Evolutionary conservation across 2,113 vertebrate species (phyloP), one percentile per base, ranked within the genome.

Genomic region (Gasterosteus nipponicus): DNA sequence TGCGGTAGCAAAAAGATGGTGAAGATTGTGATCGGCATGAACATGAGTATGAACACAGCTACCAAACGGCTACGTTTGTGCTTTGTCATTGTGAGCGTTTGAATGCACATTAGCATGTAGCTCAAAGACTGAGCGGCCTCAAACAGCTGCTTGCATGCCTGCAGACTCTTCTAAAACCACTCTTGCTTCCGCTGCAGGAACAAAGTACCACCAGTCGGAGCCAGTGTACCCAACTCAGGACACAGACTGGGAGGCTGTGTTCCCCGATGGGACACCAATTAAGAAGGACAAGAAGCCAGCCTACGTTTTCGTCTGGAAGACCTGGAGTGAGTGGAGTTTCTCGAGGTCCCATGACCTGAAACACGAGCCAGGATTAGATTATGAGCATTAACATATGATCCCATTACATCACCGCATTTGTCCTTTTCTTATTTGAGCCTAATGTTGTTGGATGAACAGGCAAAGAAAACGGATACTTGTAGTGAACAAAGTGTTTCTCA

Each of bases 261-360:
- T 97, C 39, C 96, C 96, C 0, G 95, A 98, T n/a, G 96, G 96
- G 4, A 85, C 78, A 0, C 92, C 92, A 0, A 86, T 96, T 10
- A 91, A 92, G 29, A 78, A 91, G 42, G 89, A 87, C 11, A 94
- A 89, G 73, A 94, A 84, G 3, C 95, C 95, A 1, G 91, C 74
- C 19, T 98, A 96, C 44, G 96, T 98, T 90, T 98, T 96, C 60
- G 96, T 98, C 10, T 98, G 97, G 97, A 97, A 97, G 89, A 93
- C 95, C 0, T 96, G 96, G 93, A 96, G 97, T 98, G 89, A 93
- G 95, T 59, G 44, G 16, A 61, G 75, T 81, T 76, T 69, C 5
- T 63, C n/a, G 1, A 6, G 7, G 39, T 62, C 51, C 59, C 58
- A 31, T 53, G 69, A 71, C 26, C 53, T 57, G 47, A 60, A 56